Evolutionary conservation across 2,888 invertebrate species (phyloP).

Genomic region (Microctonus brassicae): DNA sequence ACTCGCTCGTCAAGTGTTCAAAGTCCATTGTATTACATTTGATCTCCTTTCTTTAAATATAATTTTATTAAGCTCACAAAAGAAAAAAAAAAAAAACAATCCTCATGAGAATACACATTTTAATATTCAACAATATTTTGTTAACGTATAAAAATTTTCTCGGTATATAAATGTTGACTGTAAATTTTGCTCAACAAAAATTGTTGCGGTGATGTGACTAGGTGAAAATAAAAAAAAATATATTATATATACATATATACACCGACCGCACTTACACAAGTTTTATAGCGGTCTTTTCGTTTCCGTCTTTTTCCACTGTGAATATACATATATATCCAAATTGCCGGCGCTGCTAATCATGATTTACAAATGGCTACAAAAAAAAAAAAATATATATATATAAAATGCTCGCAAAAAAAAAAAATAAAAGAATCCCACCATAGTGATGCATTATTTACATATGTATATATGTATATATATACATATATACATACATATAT

Average conservation of each 20-base stretch:
- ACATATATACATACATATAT: too few relatives aligned
- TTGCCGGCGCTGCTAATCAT: constrained; percentile 55
- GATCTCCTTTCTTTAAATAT: constrained; percentile 20
- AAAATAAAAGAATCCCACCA: not conserved
- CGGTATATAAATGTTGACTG: constrained; percentile 19
- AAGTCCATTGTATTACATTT: constrained; percentile 18
- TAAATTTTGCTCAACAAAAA: not conserved
- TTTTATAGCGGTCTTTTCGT: constrained; percentile 22
- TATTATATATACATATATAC: not conserved
- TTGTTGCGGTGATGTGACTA: not conserved
- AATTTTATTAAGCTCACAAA: not conserved
- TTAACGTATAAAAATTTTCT: constrained; percentile 5
- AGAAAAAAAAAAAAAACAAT: too few relatives aligned
- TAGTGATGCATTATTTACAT: constrained; percentile 53
- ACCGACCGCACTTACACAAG: constrained; percentile 6
- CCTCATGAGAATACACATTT: not conserved
- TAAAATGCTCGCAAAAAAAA: constrained; percentile 48
- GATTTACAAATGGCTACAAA: constrained; percentile 63
- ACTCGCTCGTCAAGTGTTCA: constrained; percentile 17
- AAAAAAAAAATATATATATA: constrained; percentile 45
- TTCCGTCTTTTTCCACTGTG: constrained; percentile 37
- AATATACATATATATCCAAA: constrained; percentile 54
- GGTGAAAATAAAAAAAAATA: not conserved
- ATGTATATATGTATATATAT: not conserved
- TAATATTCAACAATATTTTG: not conserved